Conservation (phyloP, 2,888 invertebrate genomes). For the Nomada fabriciana region DNA sequence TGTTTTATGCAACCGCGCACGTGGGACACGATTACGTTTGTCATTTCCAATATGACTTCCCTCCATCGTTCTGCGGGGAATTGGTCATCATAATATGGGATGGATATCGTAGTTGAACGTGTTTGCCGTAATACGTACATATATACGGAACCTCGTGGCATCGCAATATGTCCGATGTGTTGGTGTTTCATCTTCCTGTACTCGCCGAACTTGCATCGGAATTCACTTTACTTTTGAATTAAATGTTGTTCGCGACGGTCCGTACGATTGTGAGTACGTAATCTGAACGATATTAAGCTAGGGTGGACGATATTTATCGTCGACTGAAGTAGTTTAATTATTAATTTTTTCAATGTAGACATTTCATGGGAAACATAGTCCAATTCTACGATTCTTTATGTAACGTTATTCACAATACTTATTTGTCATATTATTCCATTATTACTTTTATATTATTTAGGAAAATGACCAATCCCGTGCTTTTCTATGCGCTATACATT, state of each 20-base stretch:
- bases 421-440: too few species aligned
- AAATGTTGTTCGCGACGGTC: background rate
- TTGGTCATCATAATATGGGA: conserved; percentile 27
- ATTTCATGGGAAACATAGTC: too few species aligned
- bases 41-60: conserved; percentile 37
- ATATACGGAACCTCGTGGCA: conserved; percentile 1
- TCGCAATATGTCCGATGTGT: background rate
- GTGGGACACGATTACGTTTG: conserved; percentile 21
- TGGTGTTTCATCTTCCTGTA: background rate
- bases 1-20: conserved; percentile 25
- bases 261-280: background rate
- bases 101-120: conserved; percentile 2
- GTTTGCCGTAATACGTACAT: background rate
- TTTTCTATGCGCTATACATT: too few species aligned
- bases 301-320: background rate
- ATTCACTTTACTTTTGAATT: background rate
- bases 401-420: too few species aligned
- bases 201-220: background rate
- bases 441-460: too few species aligned
- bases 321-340: background rate
- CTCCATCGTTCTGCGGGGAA: conserved; percentile 18
- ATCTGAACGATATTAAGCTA: background rate
- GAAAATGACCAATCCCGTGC: too few species aligned
- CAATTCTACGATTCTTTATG: too few species aligned
- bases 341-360: background rate